phyloP scores from a whole-genome alignment of 2,113 vertebrate species.

The Haemorhous mexicanus region DNA sequence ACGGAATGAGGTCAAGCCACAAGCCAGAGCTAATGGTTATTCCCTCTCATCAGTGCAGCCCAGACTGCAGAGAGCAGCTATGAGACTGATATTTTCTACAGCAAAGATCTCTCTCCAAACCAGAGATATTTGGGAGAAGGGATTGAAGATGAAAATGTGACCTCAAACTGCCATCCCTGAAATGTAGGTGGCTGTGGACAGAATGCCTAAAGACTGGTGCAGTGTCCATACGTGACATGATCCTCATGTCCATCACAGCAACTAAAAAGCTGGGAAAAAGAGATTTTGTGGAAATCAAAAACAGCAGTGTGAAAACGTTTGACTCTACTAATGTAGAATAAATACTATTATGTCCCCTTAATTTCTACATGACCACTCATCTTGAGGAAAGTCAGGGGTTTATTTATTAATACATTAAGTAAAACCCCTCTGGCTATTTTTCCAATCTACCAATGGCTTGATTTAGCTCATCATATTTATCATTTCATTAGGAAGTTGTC shows the following conservation, averaged over 20 bases:
- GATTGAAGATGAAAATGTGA: neutral
- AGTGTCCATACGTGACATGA: fast-evolving
- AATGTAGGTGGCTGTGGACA: neutral
- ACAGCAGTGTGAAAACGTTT: neutral
- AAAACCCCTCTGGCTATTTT: neutral
- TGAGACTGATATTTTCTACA: neutral
- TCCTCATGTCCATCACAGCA: neutral
- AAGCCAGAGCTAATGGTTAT: neutral
- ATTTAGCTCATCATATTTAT: neutral
- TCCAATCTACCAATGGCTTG: neutral
- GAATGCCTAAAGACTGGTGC: neutral
- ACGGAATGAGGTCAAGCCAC: neutral
- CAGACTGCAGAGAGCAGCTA: neutral
- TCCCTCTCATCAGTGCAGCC: neutral
- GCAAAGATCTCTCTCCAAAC: neutral
- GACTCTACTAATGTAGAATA: neutral
- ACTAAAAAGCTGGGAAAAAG: neutral
- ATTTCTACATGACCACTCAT: neutral
- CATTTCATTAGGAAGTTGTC: neutral
- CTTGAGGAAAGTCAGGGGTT: neutral
- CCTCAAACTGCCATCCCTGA: neutral
- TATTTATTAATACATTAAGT: neutral
- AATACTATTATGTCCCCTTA: neutral
- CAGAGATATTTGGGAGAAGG: neutral
- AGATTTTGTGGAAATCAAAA: neutral